Evolutionary conservation across 1,140 invertebrate genomes (phyloP), one percentile per base, ranked within the genome.

Genomic region (Macrostomum lignano): DNA sequence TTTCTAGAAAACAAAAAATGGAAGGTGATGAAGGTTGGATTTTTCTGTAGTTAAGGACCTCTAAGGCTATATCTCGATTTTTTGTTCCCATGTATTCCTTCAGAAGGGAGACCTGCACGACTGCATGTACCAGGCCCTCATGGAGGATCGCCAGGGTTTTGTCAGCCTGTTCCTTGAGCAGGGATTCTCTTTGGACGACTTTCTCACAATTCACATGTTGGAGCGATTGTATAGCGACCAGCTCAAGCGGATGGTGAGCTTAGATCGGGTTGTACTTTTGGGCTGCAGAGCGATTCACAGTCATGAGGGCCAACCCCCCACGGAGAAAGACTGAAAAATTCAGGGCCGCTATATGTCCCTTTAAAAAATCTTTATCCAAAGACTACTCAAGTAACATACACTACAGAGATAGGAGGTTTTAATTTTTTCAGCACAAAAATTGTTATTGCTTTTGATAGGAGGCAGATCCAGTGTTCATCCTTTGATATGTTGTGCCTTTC

Each of bases 151-250:
- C 36, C 77, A 86, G 45, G 78, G 91, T 52, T 94, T 94, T 64
- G 82, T 93, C 5, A 78, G 78, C 55, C 61, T 88, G 11, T 65
- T 91, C 2, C 58, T 91, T 3, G 78, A 93, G 51, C 84, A 93
- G 49, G 84, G 84, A 6, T 74, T 94, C 9, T 78, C 75, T 36
- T 86, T 93, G 78, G 68, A 73, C 42, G 81, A 84, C 55, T 94
- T 91, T 55, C 64, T 94, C 13, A 84, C 79, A 11, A 77, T 84
- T 45, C 69, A 72, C 11, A 63, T 77, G 28, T 62, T 94, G 13
- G 76, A 88, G 60, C 71, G 79, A 46, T 61, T 94, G 7, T 94
- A 93, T 50, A 86, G 14, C 15, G 20, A 30, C 9, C 6, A 14
- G 9, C 28, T 30, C 6, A 6, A 5, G 13, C 6, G 7, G 13